A percentile compares a stretch with the other conserved stretches of the same genome.
These are phyloP conservation scores for Bradynema listronoti DNA, from an alignment of 1,140 invertebrate species.

Conservation along the genomic window DNA sequence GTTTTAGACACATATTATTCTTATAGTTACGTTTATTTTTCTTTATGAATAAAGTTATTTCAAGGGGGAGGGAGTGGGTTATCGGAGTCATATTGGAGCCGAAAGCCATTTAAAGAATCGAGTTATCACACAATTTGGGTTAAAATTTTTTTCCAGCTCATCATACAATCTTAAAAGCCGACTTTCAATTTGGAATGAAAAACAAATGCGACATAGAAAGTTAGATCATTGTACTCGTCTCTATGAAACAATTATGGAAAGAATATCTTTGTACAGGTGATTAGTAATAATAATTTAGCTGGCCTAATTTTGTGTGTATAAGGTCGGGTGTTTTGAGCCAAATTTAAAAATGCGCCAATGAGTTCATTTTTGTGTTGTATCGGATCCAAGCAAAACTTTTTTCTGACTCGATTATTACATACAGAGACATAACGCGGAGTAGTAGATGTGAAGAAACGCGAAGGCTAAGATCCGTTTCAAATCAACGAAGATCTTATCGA, in stretches of 20 bases:
- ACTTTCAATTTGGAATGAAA: slow-evolving; percentile 27
- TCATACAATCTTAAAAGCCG: slow-evolving; percentile 11
- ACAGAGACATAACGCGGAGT: slow-evolving; percentile 20
- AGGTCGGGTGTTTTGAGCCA: neutral
- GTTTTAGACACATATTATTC: too few species aligned
- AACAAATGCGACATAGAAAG: slow-evolving; percentile 18
- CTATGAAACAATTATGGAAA: slow-evolving; percentile 29
- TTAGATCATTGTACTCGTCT: slow-evolving; percentile 29
- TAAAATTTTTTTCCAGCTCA: too few species aligned
- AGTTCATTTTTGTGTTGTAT: slow-evolving; percentile 1
- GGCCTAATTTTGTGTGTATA: neutral
- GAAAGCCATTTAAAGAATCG: slow-evolving; percentile 9
- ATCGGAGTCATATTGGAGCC: neutral
- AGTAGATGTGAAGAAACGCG: slow-evolving; percentile 31
- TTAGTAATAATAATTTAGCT: neutral
- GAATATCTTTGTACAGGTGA: slow-evolving; percentile 30
- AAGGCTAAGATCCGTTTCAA: slow-evolving; percentile 22
- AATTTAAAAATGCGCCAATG: slow-evolving; percentile 7
- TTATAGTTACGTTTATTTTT: too few species aligned
- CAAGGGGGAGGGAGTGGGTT: neutral
- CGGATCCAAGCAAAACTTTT: neutral
- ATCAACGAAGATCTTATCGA: too few species aligned
- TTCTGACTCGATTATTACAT: slow-evolving; percentile 11
- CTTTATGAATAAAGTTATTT: too few species aligned
- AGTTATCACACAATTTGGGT: too few species aligned